A percentile compares a stretch with the other conserved stretches of the same genome.
phyloP scores from a whole-genome alignment of 2,888 invertebrate species.

The Sympetrum striolatum region DNA sequence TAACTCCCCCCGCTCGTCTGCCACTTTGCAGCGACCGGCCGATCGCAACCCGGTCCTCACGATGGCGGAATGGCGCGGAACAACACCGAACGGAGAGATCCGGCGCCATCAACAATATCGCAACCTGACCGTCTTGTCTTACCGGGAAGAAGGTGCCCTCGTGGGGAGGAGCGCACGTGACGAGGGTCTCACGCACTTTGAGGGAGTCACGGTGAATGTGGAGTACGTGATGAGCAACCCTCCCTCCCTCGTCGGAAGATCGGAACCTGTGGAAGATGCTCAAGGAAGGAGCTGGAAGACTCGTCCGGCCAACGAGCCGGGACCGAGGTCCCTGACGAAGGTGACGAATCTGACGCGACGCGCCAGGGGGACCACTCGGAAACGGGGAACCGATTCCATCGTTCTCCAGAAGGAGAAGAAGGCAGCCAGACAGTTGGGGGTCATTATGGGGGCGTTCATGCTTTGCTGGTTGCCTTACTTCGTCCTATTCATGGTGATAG shows the following conservation, averaged over 20 bases:
- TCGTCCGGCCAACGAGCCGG: not conserved
- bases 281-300: not conserved
- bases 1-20: not conserved
- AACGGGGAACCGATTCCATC: constrained; percentile 40
- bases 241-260: not conserved
- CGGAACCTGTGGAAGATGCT: not conserved
- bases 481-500: constrained; percentile 64
- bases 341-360: not conserved
- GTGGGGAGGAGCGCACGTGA: not conserved
- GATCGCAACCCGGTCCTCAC: constrained; percentile 1
- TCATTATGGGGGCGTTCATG: constrained; percentile 66
- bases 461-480: constrained; percentile 69
- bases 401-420: constrained; percentile 57
- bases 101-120: constrained; percentile 47
- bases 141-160: constrained; percentile 9
- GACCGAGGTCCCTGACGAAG: not conserved
- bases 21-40: not conserved
- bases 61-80: constrained; percentile 22
- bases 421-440: constrained; percentile 66
- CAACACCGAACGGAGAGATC: constrained; percentile 15
- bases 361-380: not conserved
- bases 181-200: constrained; percentile 47
- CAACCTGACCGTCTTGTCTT: constrained; percentile 48
- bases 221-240: constrained; percentile 49
- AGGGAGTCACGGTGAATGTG: constrained; percentile 52